Evolutionary conservation across 2,797 vertebrate species (phyloP), one percentile per base, ranked within the genome.

Genomic region (Myotis vivesi): DNA sequence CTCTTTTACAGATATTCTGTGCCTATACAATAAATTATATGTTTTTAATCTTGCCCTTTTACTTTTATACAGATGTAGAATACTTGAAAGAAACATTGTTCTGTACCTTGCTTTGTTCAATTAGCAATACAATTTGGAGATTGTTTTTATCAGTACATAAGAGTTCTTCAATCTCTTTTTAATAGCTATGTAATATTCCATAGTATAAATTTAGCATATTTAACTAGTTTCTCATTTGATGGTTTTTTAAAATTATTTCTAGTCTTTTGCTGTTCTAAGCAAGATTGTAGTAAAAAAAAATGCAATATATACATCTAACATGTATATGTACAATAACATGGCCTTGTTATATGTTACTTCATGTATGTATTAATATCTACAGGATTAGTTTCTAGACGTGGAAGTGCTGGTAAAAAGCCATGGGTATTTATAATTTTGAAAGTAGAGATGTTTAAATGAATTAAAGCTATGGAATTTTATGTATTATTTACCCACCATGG

Each of bases 191-290:
- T 81, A 72, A 49, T 72, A 68, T 36, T 69, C 7, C 55, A 2
- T 46, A 59, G 13, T 69, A 49, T 77, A 49, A 84, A 49, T 11
- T 72, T 64, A 55, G 17, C 64, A 16, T 87, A 30, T 66, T 87
- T 87, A 44, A 64, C 3, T 89, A 44, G 53, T 95, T 91, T 91
- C 8, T 55, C 17, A 53, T 86, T 91, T 94, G 12, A 79, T 80
- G 20, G 53, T 80, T 36, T 22, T 89, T 88, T 77, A 87, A 87
- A 44, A 12, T 80, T 93, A 81, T 85, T 97, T 94, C n/a, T 28
- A 68, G 6, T 53, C n/a, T 87, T 83, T 92, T 92, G 28, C 55
- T 66, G 0, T 91, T 95, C 49, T 12, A 80, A 85, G 66, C 16
- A 95, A 83, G 57, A 91, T 71, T 87, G 9, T 80, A 87, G n/a